Evolutionary conservation across 2,797 vertebrate species (phyloP).

Genomic region (Tiaroga cobitis): DNA sequence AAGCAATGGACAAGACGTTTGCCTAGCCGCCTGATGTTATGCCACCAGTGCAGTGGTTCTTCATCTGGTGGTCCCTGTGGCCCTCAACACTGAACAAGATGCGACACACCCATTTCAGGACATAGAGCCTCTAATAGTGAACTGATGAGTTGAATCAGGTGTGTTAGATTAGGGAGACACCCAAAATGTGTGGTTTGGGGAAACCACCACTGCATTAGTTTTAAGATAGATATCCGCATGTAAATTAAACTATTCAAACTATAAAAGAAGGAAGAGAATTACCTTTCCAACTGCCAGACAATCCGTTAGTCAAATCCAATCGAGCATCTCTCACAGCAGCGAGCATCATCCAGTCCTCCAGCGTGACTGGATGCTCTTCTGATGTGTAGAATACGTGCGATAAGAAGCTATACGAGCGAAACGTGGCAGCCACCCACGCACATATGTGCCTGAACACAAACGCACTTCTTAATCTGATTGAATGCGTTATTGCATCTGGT

Average conservation of each 20-base stretch:
- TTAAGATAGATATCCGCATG: neutral
- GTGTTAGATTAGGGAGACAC: neutral
- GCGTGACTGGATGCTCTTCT: conserved; percentile 36
- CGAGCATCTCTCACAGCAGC: neutral
- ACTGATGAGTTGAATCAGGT: neutral
- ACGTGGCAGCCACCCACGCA: conserved; percentile 62
- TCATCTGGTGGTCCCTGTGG: neutral
- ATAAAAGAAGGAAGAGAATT: neutral
- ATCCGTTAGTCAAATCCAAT: neutral
- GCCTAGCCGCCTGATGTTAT: neutral
- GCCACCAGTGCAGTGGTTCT: conserved; percentile 15
- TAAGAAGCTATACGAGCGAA: conserved; percentile 62
- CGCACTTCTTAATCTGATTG: conserved; percentile 68
- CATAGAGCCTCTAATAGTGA: neutral
- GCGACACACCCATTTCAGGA: conserved; percentile 25
- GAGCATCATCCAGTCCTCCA: neutral
- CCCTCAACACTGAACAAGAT: neutral
- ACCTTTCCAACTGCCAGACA: conserved; percentile 14
- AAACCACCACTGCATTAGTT: neutral
- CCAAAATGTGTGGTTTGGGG: neutral
- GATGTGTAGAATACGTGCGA: conserved; percentile 64
- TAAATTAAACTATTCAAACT: neutral
- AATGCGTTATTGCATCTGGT: conserved; percentile 76
- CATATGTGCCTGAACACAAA: conserved; percentile 58
- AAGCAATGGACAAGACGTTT: conserved; percentile 10